phyloP scores from a whole-genome alignment of 2,113 vertebrate genomes.

The Girardinichthys multiradiatus region DNA sequence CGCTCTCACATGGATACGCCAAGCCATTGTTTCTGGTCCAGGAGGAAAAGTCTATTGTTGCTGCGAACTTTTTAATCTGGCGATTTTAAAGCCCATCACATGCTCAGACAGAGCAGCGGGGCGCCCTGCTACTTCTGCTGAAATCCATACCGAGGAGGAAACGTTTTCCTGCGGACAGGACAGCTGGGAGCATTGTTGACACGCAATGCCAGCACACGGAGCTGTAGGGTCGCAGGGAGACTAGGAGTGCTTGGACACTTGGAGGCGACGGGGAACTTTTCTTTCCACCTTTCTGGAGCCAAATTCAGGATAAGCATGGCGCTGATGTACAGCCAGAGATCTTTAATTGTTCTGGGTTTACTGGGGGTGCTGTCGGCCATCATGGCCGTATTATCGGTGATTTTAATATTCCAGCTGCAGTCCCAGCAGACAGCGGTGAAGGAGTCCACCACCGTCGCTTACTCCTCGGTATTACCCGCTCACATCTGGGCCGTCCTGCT shows the following conservation, averaged over 20 bases:
- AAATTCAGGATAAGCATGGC: conserved; percentile 60
- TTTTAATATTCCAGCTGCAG: conserved; percentile 89
- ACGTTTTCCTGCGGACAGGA: conserved; percentile 7
- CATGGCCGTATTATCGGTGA: conserved; percentile 85
- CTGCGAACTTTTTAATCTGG: conserved; percentile 75
- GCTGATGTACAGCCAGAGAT: conserved; percentile 79
- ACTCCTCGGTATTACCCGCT: conserved; percentile 54
- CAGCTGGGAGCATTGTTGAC: not conserved
- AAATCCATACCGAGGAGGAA: conserved; percentile 23
- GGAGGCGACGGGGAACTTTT: not conserved
- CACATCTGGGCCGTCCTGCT: conserved; percentile 75
- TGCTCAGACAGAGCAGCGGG: conserved; percentile 59
- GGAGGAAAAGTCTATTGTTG: conserved; percentile 77
- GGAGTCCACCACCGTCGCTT: conserved; percentile 43
- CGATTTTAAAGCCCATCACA: conserved; percentile 78
- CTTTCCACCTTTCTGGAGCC: not conserved
- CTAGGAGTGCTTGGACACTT: not conserved
- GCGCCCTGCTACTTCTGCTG: conserved; percentile 20
- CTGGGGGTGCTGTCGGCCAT: conserved; percentile 85
- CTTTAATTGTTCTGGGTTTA: conserved; percentile 81
- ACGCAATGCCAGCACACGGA: conserved; percentile 19
- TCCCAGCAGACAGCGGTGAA: conserved; percentile 67
- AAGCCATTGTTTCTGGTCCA: conserved; percentile 60
- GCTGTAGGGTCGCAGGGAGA: conserved; percentile 8
- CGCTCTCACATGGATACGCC: conserved; percentile 34